These are phyloP conservation scores for Lordiphosa stackelbergi DNA, from an alignment of 1,140 invertebrate genomes.

Conservation along the genomic window DNA sequence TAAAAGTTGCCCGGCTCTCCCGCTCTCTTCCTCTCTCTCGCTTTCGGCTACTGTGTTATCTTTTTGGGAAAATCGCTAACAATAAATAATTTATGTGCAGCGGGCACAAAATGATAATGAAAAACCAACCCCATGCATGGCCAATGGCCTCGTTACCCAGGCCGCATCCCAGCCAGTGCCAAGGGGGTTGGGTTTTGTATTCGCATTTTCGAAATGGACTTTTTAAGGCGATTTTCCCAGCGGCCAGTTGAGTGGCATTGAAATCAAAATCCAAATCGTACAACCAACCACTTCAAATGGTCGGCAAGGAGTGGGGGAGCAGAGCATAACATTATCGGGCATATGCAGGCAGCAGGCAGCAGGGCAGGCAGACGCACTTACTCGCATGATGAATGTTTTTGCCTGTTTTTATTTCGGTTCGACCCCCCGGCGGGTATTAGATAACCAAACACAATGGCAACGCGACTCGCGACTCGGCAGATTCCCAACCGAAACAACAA, in stretches of 20 bases:
- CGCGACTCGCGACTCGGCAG: slow-evolving; percentile 15
- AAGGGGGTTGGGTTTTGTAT: slow-evolving; percentile 38
- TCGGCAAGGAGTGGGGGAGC: slow-evolving; percentile 1
- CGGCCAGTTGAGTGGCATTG: slow-evolving; percentile 67
- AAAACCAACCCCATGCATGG: slow-evolving; percentile 63
- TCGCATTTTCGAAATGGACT: slow-evolving; percentile 56
- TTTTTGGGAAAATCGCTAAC: slow-evolving; percentile 73
- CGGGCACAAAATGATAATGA: slow-evolving; percentile 63
- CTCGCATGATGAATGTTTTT: slow-evolving; percentile 59
- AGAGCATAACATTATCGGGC: slow-evolving; percentile 50
- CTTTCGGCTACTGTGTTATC: slow-evolving; percentile 39
- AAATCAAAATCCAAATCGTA: slow-evolving; percentile 66
- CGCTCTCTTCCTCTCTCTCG: background rate
- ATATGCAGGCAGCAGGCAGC: slow-evolving; percentile 32
- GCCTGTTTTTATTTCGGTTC: slow-evolving; percentile 4
- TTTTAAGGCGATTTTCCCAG: slow-evolving; percentile 72
- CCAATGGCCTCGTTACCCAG: slow-evolving; percentile 35
- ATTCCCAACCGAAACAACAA: slow-evolving; percentile 10
- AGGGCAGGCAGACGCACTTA: slow-evolving; percentile 8
- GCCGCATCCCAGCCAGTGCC: slow-evolving; percentile 2
- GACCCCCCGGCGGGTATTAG: slow-evolving; percentile 47
- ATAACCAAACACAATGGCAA: slow-evolving; percentile 61
- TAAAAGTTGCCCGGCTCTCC: slow-evolving; percentile 30
- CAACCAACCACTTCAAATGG: slow-evolving; percentile 65
- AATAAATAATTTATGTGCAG: slow-evolving; percentile 74